Conservation (phyloP, 2,888 invertebrate species). For the Ypsolopha sequella region DNA sequence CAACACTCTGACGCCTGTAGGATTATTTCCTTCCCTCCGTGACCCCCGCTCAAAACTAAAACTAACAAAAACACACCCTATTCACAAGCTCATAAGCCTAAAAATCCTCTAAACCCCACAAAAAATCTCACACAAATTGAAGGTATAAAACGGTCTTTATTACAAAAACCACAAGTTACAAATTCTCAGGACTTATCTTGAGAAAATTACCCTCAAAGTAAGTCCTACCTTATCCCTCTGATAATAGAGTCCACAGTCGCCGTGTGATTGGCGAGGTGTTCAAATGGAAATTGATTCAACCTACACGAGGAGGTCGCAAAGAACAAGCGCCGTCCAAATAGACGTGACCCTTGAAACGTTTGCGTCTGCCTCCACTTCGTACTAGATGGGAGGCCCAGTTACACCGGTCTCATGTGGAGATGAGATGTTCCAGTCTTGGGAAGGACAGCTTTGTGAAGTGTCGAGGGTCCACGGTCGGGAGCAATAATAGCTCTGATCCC, state of each 20-base stretch:
- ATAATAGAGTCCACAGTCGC: conserved; percentile 29
- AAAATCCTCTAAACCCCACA: conserved; percentile 8
- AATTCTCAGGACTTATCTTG: background rate
- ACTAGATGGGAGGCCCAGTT: conserved; percentile 19
- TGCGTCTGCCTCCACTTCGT: conserved; percentile 19
- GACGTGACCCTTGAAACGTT: conserved; percentile 24
- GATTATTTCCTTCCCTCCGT: background rate
- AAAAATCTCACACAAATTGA: background rate
- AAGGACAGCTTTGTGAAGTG: conserved; percentile 34
- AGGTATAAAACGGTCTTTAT: conserved; percentile 14
- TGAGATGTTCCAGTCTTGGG: conserved; percentile 35
- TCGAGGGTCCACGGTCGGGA: conserved; percentile 52
- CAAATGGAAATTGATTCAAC: conserved; percentile 59
- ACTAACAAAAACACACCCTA: conserved; percentile 4
- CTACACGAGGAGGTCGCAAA: conserved; percentile 48
- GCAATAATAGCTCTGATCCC: conserved; percentile 63
- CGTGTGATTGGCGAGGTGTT: conserved; percentile 25
- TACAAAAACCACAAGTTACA: conserved; percentile 11
- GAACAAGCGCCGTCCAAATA: conserved; percentile 16
- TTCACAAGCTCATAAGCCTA: conserved; percentile 13
- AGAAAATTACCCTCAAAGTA: conserved; percentile 19
- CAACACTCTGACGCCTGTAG: background rate
- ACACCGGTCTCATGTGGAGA: conserved; percentile 21
- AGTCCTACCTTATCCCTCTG: conserved; percentile 18
- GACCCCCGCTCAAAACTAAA: background rate